Evolutionary conservation across 1,140 invertebrate genomes (phyloP).

Genomic region (Drosophila tsacasi): DNA sequence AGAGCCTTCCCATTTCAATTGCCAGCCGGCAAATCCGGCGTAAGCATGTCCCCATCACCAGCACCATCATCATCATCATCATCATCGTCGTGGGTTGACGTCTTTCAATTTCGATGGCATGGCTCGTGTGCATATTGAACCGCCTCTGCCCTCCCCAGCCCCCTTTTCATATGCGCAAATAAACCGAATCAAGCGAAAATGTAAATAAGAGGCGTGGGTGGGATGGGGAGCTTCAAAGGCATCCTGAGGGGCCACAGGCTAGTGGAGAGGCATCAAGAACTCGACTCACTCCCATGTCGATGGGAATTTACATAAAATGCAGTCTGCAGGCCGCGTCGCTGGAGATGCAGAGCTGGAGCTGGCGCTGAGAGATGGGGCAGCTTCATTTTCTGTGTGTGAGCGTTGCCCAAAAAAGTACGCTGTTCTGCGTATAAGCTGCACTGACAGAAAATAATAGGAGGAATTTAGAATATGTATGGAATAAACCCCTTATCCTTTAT

Average conservation of each 20-base stretch:
- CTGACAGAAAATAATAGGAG: background rate
- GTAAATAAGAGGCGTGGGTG: conserved; percentile 73
- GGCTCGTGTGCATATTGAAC: conserved; percentile 38
- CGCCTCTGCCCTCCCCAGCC: conserved; percentile 3
- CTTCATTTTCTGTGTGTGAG: conserved; percentile 62
- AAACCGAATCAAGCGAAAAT: conserved; percentile 83
- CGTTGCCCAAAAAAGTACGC: conserved; percentile 69
- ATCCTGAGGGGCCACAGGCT: background rate
- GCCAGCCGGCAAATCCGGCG: conserved; percentile 45
- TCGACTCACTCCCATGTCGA: conserved; percentile 58
- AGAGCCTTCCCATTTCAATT: conserved; percentile 43
- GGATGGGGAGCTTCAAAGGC: background rate
- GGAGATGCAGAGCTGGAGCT: conserved; percentile 12
- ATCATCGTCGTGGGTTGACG: conserved; percentile 16
- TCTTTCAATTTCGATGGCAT: conserved; percentile 56
- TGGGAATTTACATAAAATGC: conserved; percentile 77
- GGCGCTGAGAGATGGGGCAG: conserved; percentile 22
- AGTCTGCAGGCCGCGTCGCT: conserved; percentile 34
- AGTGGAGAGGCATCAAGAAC: conserved; percentile 34
- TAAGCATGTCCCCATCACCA: conserved; percentile 49
- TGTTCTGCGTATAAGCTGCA: conserved; percentile 45
- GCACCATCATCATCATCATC: conserved; percentile 12
- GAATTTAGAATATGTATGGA: background rate
- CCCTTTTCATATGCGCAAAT: conserved; percentile 71
- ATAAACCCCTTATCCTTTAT: too few relatives aligned